These are phyloP conservation scores for Ailurus styani DNA, from an alignment of 2,113 vertebrate genomes.

Conservation along the genomic window DNA sequence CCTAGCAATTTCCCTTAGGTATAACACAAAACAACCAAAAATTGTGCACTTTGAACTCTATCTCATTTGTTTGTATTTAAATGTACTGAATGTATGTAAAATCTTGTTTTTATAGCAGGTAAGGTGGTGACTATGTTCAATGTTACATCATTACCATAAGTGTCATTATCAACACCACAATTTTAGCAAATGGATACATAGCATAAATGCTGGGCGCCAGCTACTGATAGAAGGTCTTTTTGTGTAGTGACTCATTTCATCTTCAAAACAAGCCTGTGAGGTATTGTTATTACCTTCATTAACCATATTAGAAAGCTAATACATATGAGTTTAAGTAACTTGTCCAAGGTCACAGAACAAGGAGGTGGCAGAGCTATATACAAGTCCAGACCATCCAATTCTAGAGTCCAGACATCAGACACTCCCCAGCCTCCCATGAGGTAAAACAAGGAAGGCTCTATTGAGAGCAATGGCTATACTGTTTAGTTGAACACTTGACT, in stretches of 20 bases:
- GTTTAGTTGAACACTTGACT: neutral
- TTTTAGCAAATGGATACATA: neutral
- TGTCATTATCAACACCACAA: neutral
- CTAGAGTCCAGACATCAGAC: neutral
- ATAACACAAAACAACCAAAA: neutral
- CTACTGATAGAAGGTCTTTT: neutral
- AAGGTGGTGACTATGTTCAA: neutral
- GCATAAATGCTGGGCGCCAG: neutral
- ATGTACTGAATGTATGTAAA: too few relatives aligned
- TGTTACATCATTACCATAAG: neutral
- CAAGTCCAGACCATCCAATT: rapidly evolving
- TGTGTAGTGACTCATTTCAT: neutral
- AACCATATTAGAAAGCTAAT: neutral
- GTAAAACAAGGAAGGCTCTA: too few relatives aligned
- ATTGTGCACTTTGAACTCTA: neutral
- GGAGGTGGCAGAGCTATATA: too few relatives aligned
- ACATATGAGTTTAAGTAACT: too few relatives aligned
- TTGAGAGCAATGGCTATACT: neutral
- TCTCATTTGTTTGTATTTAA: neutral
- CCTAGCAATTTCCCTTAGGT: neutral
- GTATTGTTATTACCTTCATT: neutral
- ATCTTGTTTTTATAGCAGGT: neutral
- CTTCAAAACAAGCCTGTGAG: neutral
- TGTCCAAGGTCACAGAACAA: neutral
- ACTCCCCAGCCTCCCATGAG: rapidly evolving